A percentile compares a stretch with the other conserved stretches of the same genome.
Conservation (phyloP, 53 echinoderm and acorn worm species). For the Paracentrotus lividus region DNA sequence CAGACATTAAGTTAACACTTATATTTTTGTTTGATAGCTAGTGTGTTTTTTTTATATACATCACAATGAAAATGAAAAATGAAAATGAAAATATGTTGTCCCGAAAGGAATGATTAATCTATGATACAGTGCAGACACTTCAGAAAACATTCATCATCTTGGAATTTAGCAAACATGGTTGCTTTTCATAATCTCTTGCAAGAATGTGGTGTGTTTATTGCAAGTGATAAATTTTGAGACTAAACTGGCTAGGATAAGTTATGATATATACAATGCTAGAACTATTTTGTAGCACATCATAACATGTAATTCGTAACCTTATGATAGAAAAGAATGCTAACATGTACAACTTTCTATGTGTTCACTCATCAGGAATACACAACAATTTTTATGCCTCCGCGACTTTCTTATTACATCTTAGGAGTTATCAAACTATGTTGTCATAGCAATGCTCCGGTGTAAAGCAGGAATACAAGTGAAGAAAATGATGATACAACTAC, state of each 20-base stretch:
- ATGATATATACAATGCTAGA: not conserved
- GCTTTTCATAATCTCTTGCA: not conserved
- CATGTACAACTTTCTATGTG: not conserved
- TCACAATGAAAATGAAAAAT: not conserved
- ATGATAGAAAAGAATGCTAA: not conserved
- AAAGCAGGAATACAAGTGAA: too few relatives aligned
- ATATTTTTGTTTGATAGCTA: slow-evolving; percentile 55
- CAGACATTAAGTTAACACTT: slow-evolving; percentile 45
- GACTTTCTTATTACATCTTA: too few relatives aligned
- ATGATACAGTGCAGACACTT: not conserved
- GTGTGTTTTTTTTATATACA: not conserved
- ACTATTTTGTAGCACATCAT: not conserved
- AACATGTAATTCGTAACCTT: not conserved
- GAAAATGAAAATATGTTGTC: slow-evolving; percentile 6
- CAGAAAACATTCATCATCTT: not conserved
- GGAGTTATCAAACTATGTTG: too few relatives aligned
- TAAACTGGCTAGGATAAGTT: not conserved
- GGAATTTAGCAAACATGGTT: not conserved
- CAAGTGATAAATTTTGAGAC: not conserved
- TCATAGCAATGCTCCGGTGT: too few relatives aligned
- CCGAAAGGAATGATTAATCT: not conserved
- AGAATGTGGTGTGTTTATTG: not conserved
- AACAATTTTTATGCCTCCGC: too few relatives aligned
- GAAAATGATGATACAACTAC: too few relatives aligned
- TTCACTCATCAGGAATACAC: not conserved